A percentile compares a stretch with the other conserved stretches of the same genome.
Conservation (phyloP, 2,797 vertebrate species). For the Lepus oiostolus region DNA sequence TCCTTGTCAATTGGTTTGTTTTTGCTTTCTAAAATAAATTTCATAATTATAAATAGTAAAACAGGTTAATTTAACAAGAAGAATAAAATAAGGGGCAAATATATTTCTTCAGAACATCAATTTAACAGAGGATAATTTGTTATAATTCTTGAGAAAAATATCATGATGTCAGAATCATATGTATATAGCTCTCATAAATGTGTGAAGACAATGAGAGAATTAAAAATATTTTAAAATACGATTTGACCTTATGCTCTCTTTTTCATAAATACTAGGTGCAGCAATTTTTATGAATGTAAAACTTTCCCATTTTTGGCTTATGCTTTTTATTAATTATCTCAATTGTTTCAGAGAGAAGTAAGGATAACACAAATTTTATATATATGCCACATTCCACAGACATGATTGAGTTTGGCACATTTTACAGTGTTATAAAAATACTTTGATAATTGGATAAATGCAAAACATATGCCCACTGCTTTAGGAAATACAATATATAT, state of each 20-base stretch:
- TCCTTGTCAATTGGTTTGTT: not conserved
- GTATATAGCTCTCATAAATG: not conserved
- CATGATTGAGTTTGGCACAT: not conserved
- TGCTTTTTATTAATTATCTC: not conserved
- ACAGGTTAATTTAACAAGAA: not conserved
- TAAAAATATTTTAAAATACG: not conserved
- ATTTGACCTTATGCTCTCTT: not conserved
- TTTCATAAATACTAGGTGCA: not conserved
- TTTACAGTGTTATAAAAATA: not conserved
- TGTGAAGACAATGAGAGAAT: not conserved
- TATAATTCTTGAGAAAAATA: not conserved
- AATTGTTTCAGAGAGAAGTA: not conserved
- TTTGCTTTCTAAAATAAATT: not conserved
- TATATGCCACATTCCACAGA: not conserved
- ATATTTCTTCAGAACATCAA: slow-evolving; percentile 7
- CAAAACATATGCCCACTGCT: not conserved
- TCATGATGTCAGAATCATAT: not conserved
- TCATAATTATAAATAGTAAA: not conserved
- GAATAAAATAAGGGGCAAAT: not conserved
- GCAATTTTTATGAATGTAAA: not conserved
- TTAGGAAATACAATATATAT: not conserved
- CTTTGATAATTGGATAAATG: not conserved
- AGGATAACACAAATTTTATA: not conserved
- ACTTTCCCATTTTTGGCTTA: not conserved
- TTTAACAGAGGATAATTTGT: not conserved